Evolutionary conservation across 2,113 vertebrate species (phyloP).

Genomic region (Passer domesticus): DNA sequence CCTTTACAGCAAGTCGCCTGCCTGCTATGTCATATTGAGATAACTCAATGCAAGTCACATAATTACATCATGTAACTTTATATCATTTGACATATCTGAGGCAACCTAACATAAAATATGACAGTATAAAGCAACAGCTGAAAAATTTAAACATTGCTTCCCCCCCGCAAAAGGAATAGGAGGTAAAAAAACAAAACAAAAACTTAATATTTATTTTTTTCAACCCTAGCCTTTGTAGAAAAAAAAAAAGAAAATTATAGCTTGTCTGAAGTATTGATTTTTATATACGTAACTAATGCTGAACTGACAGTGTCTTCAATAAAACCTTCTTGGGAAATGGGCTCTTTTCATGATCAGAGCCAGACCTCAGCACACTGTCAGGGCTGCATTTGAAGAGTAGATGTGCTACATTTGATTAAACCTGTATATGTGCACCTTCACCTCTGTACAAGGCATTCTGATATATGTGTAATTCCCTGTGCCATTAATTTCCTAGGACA

Average conservation of each 20-base stretch:
- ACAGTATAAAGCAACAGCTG: slow-evolving; percentile 51
- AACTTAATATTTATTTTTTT: slow-evolving; percentile 11
- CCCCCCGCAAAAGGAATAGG: neutral
- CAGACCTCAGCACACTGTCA: neutral
- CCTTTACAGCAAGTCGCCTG: slow-evolving; percentile 22
- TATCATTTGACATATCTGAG: slow-evolving; percentile 64
- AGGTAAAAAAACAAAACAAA: neutral
- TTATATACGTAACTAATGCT: neutral
- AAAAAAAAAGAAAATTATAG: neutral
- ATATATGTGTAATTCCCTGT: neutral
- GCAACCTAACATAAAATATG: slow-evolving; percentile 64
- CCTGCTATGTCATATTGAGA: slow-evolving; percentile 38
- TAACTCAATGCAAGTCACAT: slow-evolving; percentile 58
- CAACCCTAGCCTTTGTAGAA: neutral
- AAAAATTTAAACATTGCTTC: slow-evolving; percentile 68
- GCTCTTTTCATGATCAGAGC: neutral
- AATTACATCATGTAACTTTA: slow-evolving; percentile 55
- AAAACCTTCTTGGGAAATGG: neutral
- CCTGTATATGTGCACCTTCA: neutral
- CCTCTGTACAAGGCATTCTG: neutral
- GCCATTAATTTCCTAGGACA: neutral
- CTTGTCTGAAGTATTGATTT: neutral
- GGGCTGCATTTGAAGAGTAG: neutral
- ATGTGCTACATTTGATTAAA: neutral
- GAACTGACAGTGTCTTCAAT: neutral